These are phyloP conservation scores for Pygoscelis adeliae DNA, from an alignment of 2,113 vertebrate species.

Conservation along the genomic window DNA sequence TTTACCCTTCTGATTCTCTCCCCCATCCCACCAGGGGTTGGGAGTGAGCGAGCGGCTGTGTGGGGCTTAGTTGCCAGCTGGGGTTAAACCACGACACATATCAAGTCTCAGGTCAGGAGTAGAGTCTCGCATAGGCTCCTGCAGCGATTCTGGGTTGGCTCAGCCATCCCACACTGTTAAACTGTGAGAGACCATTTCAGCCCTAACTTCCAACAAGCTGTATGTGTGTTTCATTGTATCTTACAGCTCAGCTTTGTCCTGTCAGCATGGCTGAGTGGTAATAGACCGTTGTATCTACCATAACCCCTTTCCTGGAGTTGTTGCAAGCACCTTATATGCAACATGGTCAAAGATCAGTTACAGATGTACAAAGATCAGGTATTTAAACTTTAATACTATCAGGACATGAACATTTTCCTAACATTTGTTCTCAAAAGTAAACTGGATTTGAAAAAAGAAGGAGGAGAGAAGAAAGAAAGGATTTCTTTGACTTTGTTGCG, in stretches of 20 bases:
- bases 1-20: too few species aligned
- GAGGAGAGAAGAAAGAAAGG: not conserved
- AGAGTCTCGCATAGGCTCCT: not conserved
- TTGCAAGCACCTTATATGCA: not conserved
- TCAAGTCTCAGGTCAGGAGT: not conserved
- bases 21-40: too few species aligned
- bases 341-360: not conserved
- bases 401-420: not conserved
- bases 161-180: not conserved
- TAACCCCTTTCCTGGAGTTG: not conserved
- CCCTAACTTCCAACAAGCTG: not conserved
- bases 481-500: not conserved
- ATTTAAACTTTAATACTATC: not conserved
- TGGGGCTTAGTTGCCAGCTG: too few species aligned
- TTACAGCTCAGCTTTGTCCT: not conserved
- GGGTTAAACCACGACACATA: too few species aligned
- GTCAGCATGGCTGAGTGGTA: not conserved
- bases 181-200: not conserved
- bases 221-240: not conserved
- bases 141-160: not conserved
- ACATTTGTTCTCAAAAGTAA: not conserved
- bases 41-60: too few species aligned
- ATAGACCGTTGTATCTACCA: not conserved
- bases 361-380: not conserved
- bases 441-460: not conserved